These are phyloP conservation scores for Protula sp. DNA, from an alignment of 2,888 invertebrate species.

Conservation along the genomic window DNA sequence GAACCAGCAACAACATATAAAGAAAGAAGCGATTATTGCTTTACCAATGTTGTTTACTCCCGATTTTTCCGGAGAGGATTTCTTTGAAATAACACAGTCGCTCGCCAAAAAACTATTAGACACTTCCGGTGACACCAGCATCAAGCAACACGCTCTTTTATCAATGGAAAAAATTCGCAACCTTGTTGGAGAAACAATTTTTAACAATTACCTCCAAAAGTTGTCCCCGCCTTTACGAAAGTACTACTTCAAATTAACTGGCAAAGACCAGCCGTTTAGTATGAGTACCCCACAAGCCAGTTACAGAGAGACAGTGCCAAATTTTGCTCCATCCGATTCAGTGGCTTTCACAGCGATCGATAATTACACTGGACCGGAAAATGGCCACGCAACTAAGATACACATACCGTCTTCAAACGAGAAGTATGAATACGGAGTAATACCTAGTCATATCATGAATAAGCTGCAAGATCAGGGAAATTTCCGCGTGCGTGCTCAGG, in stretches of 20 bases:
- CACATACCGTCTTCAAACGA: slow-evolving; percentile 1
- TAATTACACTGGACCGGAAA: slow-evolving; percentile 3
- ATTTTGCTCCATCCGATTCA: not conserved
- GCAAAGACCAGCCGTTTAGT: not conserved
- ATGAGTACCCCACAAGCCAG: not conserved
- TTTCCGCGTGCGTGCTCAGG: slow-evolving; percentile 60
- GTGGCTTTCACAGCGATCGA: not conserved
- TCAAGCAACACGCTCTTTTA: slow-evolving; percentile 42
- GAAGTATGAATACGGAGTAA: slow-evolving; percentile 50
- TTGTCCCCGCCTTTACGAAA: slow-evolving; percentile 30
- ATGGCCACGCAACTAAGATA: not conserved
- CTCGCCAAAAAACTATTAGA: slow-evolving; percentile 45
- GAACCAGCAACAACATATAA: slow-evolving; percentile 41
- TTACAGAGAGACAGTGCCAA: not conserved
- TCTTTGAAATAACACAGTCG: slow-evolving; percentile 47
- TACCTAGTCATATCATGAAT: slow-evolving; percentile 53
- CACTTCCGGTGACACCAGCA: slow-evolving; percentile 18
- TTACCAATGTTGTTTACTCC: slow-evolving; percentile 53
- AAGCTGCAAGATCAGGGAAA: slow-evolving; percentile 59
- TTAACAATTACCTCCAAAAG: slow-evolving; percentile 42
- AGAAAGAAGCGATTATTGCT: slow-evolving; percentile 52
- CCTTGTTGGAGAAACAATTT: slow-evolving; percentile 50
- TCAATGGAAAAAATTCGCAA: slow-evolving; percentile 52
- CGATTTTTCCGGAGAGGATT: slow-evolving; percentile 53
- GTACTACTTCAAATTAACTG: slow-evolving; percentile 21